Evolutionary conservation across 2,113 vertebrate species (phyloP).

Genomic region (Saccopteryx bilineata): DNA sequence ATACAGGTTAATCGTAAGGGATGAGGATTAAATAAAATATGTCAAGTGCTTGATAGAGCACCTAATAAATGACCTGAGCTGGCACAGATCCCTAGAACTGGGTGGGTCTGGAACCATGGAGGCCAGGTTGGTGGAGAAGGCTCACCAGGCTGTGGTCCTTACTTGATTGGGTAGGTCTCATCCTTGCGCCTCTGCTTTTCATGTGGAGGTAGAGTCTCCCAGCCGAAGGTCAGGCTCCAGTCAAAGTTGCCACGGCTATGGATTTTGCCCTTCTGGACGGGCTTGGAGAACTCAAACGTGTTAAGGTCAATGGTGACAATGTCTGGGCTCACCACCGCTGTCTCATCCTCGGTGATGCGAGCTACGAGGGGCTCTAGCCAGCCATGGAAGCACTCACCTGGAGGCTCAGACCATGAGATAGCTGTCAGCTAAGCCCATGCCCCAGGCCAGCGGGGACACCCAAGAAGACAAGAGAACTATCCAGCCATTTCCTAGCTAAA

Average conservation of each 20-base stretch:
- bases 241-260: constrained; percentile 97
- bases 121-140: neutral
- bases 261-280: constrained; percentile 87
- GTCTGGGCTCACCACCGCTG: constrained; percentile 95
- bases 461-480: neutral
- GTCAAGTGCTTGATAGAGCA: neutral
- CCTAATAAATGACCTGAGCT: neutral
- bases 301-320: constrained; percentile 96
- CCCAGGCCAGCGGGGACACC: neutral
- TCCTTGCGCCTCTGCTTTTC: constrained; percentile 93
- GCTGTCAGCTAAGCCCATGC: neutral
- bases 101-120: neutral
- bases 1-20: neutral
- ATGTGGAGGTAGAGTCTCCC: constrained; percentile 91
- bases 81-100: neutral
- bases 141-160: constrained; percentile 72
- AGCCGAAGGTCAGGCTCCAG: constrained; percentile 96
- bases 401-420: neutral
- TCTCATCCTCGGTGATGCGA: constrained; percentile 95
- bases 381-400: constrained; percentile 97
- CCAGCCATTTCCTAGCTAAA: neutral
- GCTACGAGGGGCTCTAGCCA: constrained; percentile 97
- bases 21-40: neutral
- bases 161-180: constrained; percentile 97
- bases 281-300: constrained; percentile 94